Evolutionary conservation across 2,888 invertebrate species (phyloP), one percentile per base, ranked within the genome.

Genomic region (Anagyrus pseudococci): DNA sequence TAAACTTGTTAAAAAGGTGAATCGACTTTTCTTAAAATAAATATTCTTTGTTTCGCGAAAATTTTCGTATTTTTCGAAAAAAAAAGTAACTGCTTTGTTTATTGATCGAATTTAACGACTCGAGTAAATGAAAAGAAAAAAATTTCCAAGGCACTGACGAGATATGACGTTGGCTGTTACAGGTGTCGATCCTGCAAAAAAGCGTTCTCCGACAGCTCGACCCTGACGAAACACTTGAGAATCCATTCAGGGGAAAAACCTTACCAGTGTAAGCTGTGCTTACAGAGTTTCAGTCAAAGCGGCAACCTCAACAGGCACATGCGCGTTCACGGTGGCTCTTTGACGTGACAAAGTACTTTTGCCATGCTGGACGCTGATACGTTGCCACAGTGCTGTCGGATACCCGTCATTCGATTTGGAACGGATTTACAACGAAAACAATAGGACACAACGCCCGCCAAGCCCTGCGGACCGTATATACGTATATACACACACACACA

Each of bases 241-340:
- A 96, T 98, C 77, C 85, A 93, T 78, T 89, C 89, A 56, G 94
- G 94, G 19, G 95, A 96, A 82, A 99, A 98, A 81, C 98, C 98
- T 0, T 99, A 99, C 81, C 96, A 97, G 79, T 99, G 98, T 83
- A 96, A 96, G 83, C 83, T 98, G 66, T 99, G 99, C 82, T 84
- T 96, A 75, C 86, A 98, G 70, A 88, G 96, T 83, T 99, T 99
- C 83, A 97, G 97, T 6, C 98, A 99, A 80, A 97, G 97, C 44
- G 99, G 99, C 62, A 99, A 99, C 83, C 85, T 99, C 66, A 99
- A 99, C 84, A 88, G 99, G 74, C 99, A 99, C 83, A 98, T 98
- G 98, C 87, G 98, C 72, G 98, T 99, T 3, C 99, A 99, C 78
- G 92, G 92, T 40, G 77, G 79, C 13, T 78, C 80, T 67, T 60